Percentiles rank a stretch among this genome's conserved stretches.
Conservation (phyloP, 1,140 invertebrate genomes). For the Drosophila orena region DNA sequence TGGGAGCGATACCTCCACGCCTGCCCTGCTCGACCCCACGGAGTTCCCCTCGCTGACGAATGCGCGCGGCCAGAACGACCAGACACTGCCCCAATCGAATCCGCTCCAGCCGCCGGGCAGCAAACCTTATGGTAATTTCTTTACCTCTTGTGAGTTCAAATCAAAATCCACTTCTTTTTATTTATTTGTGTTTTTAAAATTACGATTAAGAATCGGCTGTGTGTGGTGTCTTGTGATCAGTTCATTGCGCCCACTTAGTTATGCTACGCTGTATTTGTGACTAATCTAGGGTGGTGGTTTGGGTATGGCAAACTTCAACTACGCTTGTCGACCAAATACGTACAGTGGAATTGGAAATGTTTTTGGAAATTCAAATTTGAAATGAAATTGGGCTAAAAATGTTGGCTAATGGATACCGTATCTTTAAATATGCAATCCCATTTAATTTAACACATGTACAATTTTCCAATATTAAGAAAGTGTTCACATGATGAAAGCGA, state of each 20-base stretch:
- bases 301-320: constrained; percentile 4
- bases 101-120: constrained; percentile 93
- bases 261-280: constrained; percentile 33
- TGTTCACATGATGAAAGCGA: too few species aligned
- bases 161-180: constrained; percentile 75
- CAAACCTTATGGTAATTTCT: constrained; percentile 92
- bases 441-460: too few species aligned
- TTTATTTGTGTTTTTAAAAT: constrained; percentile 65
- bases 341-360: too few species aligned
- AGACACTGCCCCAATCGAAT: constrained; percentile 90
- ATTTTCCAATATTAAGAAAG: too few species aligned
- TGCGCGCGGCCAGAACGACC: constrained; percentile 90
- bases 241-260: constrained; percentile 10
- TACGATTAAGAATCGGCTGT: constrained; percentile 37
- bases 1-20: constrained; percentile 90
- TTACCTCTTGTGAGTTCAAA: constrained; percentile 85
- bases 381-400: too few species aligned
- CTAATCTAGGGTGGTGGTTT: constrained; percentile 29
- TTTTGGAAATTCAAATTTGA: too few species aligned
- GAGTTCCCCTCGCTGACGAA: constrained; percentile 96
- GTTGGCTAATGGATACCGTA: too few species aligned
- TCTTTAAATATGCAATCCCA: too few species aligned
- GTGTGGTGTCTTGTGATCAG: constrained; percentile 10
- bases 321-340: too few species aligned
- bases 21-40: constrained; percentile 93